A percentile compares a stretch with the other conserved stretches of the same genome.
phyloP scores from a whole-genome alignment of 2,888 invertebrate species.

The Tryphoninae sp. region DNA sequence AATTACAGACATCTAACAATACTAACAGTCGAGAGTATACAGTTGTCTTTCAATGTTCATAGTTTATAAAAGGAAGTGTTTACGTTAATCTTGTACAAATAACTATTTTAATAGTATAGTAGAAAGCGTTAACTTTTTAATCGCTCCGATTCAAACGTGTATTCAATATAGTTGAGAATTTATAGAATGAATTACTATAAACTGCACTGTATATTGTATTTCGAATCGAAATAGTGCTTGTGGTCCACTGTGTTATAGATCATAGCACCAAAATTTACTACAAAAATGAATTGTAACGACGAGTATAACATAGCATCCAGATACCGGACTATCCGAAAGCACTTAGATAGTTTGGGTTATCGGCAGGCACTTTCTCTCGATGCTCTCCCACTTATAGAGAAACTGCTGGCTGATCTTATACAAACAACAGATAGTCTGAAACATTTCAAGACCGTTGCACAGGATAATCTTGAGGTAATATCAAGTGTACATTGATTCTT shows the following conservation, averaged over 20 bases:
- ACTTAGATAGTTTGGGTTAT: slow-evolving; percentile 93
- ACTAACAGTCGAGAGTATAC: slow-evolving; percentile 10
- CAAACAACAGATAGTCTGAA: slow-evolving; percentile 94
- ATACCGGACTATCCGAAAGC: slow-evolving; percentile 84
- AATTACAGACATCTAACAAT: slow-evolving; percentile 15
- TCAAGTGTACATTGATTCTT: neutral
- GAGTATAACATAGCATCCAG: slow-evolving; percentile 75
- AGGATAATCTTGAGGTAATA: slow-evolving; percentile 85
- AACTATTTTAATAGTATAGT: neutral
- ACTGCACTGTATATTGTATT: neutral
- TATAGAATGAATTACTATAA: neutral
- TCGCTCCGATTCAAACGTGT: neutral
- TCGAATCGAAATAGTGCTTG: neutral
- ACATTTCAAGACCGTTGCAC: slow-evolving; percentile 90
- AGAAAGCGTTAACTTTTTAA: neutral
- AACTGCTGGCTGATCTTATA: slow-evolving; percentile 90
- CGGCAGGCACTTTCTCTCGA: slow-evolving; percentile 89
- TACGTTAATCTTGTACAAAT: neutral
- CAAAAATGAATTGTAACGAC: slow-evolving; percentile 60
- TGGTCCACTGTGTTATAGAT: neutral
- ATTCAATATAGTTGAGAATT: neutral
- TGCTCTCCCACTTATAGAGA: slow-evolving; percentile 90
- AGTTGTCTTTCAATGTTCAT: neutral
- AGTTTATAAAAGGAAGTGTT: neutral
- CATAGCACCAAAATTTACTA: neutral